Percentiles rank a stretch among this genome's conserved stretches.
Evolutionary conservation across 2,113 vertebrate species (phyloP).

Genomic region (Alethe diademata): DNA sequence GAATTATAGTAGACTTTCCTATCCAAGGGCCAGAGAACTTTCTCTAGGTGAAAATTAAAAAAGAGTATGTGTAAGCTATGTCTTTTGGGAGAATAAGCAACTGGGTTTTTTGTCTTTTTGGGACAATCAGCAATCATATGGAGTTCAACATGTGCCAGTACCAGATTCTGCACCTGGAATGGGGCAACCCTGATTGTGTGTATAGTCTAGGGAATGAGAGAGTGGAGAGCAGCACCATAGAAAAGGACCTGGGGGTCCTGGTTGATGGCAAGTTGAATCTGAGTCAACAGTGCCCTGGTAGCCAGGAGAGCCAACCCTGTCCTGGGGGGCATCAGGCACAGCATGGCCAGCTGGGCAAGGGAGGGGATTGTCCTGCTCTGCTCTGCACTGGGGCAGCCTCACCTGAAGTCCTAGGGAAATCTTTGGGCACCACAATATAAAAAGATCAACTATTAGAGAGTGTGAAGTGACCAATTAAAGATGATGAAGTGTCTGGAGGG

Average conservation of each 20-base stretch:
- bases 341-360: rapidly evolving
- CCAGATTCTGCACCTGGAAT: neutral
- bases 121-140: neutral
- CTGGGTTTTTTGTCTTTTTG: neutral
- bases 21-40: neutral
- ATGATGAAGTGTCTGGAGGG: neutral
- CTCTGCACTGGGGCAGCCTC: rapidly evolving
- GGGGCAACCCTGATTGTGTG: neutral
- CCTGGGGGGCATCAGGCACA: neutral
- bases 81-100: neutral
- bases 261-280: neutral
- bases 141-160: no score
- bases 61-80: no score
- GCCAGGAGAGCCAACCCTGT: rapidly evolving
- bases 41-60: neutral
- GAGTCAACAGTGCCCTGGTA: neutral
- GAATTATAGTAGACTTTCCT: neutral
- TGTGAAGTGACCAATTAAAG: no score
- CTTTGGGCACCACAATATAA: neutral
- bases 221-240: rapidly evolving
- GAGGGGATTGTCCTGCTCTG: rapidly evolving
- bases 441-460: neutral
- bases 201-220: neutral
- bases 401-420: rapidly evolving
- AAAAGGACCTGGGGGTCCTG: neutral